phyloP scores from a whole-genome alignment of 2,888 invertebrate species.

The Sinotaia quadrata region DNA sequence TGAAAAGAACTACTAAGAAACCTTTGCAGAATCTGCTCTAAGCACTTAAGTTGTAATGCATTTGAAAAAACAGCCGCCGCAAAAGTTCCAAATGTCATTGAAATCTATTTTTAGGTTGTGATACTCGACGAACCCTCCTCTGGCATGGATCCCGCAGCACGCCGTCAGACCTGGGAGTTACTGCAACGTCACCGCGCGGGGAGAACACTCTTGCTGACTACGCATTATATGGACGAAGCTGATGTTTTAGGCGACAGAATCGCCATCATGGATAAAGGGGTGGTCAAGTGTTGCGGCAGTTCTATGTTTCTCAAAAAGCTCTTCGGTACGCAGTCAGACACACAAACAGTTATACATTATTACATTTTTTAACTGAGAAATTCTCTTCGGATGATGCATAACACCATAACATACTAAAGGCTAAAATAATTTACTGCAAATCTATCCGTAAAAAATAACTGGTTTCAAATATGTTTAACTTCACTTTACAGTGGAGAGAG shows the following conservation, averaged over 20 bases:
- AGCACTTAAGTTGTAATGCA: not conserved
- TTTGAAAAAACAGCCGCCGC: no score
- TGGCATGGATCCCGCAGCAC: conserved; percentile 76
- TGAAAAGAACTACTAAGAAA: not conserved
- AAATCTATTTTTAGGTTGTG: conserved; percentile 72
- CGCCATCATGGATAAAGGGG: conserved; percentile 88
- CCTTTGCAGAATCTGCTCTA: not conserved
- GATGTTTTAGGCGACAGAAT: conserved; percentile 89
- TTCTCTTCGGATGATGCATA: no score
- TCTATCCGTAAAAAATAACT: not conserved
- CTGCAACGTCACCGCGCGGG: conserved; percentile 78
- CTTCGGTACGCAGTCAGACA: conserved; percentile 80
- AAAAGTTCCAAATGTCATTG: no score
- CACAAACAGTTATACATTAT: no score
- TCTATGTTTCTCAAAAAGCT: conserved; percentile 83
- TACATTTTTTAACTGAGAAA: no score
- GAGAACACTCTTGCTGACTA: conserved; percentile 83
- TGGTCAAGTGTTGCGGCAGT: conserved; percentile 85
- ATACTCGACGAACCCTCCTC: conserved; percentile 75
- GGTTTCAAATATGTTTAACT: no score
- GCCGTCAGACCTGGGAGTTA: conserved; percentile 82
- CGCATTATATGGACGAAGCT: conserved; percentile 90
- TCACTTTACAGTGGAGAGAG: no score
- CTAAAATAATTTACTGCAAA: not conserved
- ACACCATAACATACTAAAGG: no score